These are phyloP conservation scores for Artemia franciscana DNA, from an alignment of 1,140 invertebrate species.

Conservation along the genomic window DNA sequence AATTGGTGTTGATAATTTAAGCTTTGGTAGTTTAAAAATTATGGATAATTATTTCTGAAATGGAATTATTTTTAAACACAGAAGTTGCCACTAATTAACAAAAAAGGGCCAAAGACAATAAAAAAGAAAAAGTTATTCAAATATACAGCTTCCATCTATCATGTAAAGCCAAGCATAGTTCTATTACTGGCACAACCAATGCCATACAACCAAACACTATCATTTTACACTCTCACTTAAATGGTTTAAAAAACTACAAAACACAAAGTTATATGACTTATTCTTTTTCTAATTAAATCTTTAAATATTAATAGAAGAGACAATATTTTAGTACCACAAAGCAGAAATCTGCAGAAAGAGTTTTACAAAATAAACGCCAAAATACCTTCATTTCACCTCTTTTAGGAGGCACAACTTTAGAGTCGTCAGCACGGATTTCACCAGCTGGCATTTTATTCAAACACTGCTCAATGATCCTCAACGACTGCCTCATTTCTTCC, in stretches of 20 bases:
- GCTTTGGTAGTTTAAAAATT: too few species aligned
- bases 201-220: too few species aligned
- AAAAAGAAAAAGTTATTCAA: too few species aligned
- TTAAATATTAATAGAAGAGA: background rate
- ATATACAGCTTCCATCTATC: too few species aligned
- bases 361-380: background rate
- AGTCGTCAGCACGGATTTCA: conserved; percentile 81
- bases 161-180: too few species aligned
- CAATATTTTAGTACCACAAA: conserved; percentile 2
- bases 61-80: too few species aligned
- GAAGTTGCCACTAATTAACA: too few species aligned
- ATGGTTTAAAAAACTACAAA: background rate
- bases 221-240: too few species aligned
- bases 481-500: conserved; percentile 90
- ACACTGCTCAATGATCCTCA: conserved; percentile 86
- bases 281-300: background rate
- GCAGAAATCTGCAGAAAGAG: background rate
- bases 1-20: too few species aligned
- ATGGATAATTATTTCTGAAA: too few species aligned
- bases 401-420: conserved; percentile 72
- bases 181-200: too few species aligned
- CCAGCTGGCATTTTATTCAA: conserved; percentile 90
- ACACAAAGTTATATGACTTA: conserved; percentile 1
- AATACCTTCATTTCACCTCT: conserved; percentile 76
- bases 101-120: too few species aligned